A percentile compares a stretch with the other conserved stretches of the same genome.
Evolutionary conservation across 2,113 vertebrate species (phyloP).

Genomic region (Vicugna pacos): DNA sequence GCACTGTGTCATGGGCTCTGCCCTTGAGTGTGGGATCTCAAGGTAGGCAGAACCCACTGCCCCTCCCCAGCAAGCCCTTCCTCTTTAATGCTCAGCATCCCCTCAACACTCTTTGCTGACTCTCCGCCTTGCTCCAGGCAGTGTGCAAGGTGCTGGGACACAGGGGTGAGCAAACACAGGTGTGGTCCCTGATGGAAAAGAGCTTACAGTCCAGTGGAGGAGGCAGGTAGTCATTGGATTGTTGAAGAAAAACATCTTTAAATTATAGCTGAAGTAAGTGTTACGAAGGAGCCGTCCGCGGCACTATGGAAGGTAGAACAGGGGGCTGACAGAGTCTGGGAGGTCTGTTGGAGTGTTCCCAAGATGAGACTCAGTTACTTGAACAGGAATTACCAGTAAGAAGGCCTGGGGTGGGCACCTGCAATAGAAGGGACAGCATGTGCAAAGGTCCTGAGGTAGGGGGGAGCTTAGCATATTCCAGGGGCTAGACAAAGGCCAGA

Average conservation of each 20-base stretch:
- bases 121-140: background rate
- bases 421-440: background rate
- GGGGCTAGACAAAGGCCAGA: background rate
- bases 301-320: background rate
- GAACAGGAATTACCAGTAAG: background rate
- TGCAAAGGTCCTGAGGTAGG: background rate
- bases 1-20: too few relatives aligned
- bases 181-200: fast-evolving
- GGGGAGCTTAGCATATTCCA: background rate
- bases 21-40: too few relatives aligned
- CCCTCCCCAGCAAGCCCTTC: background rate
- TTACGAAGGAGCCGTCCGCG: too few relatives aligned
- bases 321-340: background rate
- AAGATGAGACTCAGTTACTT: background rate
- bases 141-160: background rate
- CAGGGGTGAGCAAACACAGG: background rate
- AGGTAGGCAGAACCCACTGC: background rate
- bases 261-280: background rate
- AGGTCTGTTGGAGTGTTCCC: background rate
- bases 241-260: background rate
- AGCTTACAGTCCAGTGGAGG: too few relatives aligned
- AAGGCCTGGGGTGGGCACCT: background rate
- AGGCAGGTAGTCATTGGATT: too few relatives aligned
- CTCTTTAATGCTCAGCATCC: too few relatives aligned
- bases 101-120: background rate